Percentiles rank a stretch among this genome's conserved stretches.
These are phyloP conservation scores for Petrosia ficiformis DNA, from an alignment of 37 sponge, comb jelly and placozoan genomes.

Conservation along the genomic window DNA sequence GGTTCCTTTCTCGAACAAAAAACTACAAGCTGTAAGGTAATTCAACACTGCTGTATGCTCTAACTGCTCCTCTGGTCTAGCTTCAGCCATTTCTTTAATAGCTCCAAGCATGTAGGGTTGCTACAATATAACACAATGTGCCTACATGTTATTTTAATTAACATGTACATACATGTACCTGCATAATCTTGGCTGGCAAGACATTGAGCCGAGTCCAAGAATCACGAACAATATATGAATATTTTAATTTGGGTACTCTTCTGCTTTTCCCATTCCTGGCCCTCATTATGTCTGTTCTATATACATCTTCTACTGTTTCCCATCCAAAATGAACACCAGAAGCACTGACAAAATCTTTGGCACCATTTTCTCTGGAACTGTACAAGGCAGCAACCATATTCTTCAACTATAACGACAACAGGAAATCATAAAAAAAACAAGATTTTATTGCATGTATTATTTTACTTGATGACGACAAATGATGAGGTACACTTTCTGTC, in stretches of 20 bases:
- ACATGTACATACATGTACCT: constrained; percentile 16
- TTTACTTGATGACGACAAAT: constrained; percentile 20
- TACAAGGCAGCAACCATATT: constrained; percentile 24
- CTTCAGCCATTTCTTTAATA: constrained; percentile 12
- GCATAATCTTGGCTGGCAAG: constrained; percentile 36
- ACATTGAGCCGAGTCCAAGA: constrained; percentile 25
- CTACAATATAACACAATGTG: not conserved
- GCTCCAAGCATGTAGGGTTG: constrained; percentile 27
- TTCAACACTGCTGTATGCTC: not conserved
- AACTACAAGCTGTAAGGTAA: constrained; percentile 18
- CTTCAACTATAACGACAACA: constrained; percentile 4
- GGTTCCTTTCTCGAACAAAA: constrained; percentile 20
- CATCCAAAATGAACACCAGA: constrained; percentile 7
- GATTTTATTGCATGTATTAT: constrained; percentile 6
- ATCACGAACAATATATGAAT: constrained; percentile 14
- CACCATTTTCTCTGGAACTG: constrained; percentile 4
- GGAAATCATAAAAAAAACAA: not conserved
- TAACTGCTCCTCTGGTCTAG: not conserved
- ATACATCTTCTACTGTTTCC: constrained; percentile 8
- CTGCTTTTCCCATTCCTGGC: not conserved
- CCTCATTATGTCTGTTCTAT: not conserved
- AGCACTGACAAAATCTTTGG: constrained; percentile 1
- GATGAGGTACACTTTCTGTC: not conserved
- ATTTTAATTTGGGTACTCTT: constrained; percentile 5
- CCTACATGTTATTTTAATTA: not conserved